A percentile compares a stretch with the other conserved stretches of the same genome.
Evolutionary conservation across 2,888 invertebrate species (phyloP).

Genomic region (Drosophila mulleri): DNA sequence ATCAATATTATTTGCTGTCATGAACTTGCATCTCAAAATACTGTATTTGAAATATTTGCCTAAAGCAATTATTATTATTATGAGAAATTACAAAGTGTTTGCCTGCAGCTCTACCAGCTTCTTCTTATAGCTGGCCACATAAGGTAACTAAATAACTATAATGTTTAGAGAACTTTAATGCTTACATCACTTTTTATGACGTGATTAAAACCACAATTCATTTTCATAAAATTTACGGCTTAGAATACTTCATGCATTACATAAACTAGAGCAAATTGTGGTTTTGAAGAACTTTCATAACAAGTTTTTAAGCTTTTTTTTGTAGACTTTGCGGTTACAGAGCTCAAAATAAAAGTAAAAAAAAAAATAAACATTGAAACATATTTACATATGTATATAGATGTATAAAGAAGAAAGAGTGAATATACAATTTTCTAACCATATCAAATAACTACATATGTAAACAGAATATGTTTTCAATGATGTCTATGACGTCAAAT

Average conservation of each 20-base stretch:
- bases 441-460: neutral
- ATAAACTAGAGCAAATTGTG: neutral
- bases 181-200: no score
- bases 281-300: neutral
- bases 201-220: no score
- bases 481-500: conserved; percentile 1
- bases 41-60: neutral
- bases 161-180: neutral
- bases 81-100: neutral
- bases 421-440: no score
- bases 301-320: no score
- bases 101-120: neutral
- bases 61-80: neutral
- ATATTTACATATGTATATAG: neutral
- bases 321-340: neutral
- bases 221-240: no score
- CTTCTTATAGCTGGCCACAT: no score
- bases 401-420: no score
- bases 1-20: neutral
- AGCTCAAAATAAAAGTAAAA: no score
- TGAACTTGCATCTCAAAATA: neutral
- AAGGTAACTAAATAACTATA: neutral
- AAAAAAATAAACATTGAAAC: neutral
- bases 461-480: neutral
- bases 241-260: no score